Base-by-base conservation (phyloP, 2,113 vertebrate species). In the Puntigrus tetrazona region DNA sequence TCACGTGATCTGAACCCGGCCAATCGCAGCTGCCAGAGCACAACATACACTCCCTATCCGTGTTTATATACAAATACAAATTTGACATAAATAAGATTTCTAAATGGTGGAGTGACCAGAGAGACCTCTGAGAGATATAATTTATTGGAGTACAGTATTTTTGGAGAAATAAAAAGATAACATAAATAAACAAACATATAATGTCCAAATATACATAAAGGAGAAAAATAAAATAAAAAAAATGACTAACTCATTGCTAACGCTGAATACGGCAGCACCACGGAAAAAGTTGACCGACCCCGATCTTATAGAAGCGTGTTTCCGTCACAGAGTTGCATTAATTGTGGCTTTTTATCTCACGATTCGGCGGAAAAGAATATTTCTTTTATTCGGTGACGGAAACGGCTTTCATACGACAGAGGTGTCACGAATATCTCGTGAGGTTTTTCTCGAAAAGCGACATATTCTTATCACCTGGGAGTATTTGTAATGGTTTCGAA, bases 181-280 rank as follows among this genome's bases (percentile, higher is more conserved):
- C 93, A 95, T 95, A 95, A 95, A 95, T 95, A 94, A 90, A 85
- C 70, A 89, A 94, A 92, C 90, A 92, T 90, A 72, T 94, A 93
- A 74, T 92, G 90, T 94, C 95, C 95, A 96, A 96, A 97, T 97
- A 97, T 96, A 96, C 95, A 98, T 91, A 98, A 22, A 5, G 18
- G 18, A n/a, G n/a, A 90, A 90, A 95, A 92, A 90, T 81, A 84
- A 59, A 95, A 92, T 92, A 83, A 67, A 34, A 84, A 90, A 86
- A 89, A 84, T 86, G 86, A 91, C 59, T 91, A 92, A 91, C 88
- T 91, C 73, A 88, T 69, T 70, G 67, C 89, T 89, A 85, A 90
- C 81, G 91, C 86, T 91, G 84, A 85, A 65, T 77, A 88, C 16
- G 92, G 92, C 92, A 94, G 95, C 94, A 95, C 92, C 94, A 93